Conservation (phyloP, 1,140 invertebrate species). For the Protaetia brevitarsis region DNA sequence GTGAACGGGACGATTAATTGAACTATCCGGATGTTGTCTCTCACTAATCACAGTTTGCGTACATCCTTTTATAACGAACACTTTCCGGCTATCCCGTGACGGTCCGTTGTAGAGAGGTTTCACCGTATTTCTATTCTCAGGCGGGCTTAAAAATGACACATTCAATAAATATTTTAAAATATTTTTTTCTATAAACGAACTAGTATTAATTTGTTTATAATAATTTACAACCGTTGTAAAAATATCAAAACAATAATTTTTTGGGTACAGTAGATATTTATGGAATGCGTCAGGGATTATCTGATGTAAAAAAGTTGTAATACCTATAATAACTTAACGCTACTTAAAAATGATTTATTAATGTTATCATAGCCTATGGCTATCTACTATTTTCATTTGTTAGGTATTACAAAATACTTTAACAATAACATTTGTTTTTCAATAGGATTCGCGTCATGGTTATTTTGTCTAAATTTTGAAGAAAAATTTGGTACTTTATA, state of each 20-base stretch:
- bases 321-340: background rate
- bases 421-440: too few relatives aligned
- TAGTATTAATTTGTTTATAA: background rate
- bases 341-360: constrained; percentile 14
- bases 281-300: background rate
- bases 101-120: too few relatives aligned
- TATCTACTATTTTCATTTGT: background rate
- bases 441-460: too few relatives aligned
- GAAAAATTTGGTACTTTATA: too few relatives aligned
- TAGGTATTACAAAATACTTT: background rate
- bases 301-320: background rate
- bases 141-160: background rate
- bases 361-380: background rate
- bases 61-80: too few relatives aligned
- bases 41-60: too few relatives aligned
- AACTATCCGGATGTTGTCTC: too few relatives aligned
- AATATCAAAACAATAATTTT: background rate
- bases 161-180: background rate
- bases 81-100: too few relatives aligned
- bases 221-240: background rate
- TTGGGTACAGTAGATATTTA: background rate
- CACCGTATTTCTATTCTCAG: background rate
- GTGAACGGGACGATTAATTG: too few relatives aligned
- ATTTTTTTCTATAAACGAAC: background rate
- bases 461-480: too few relatives aligned